Evolutionary conservation across 2,797 vertebrate genomes (phyloP).

Genomic region (Gallinago stenura): DNA sequence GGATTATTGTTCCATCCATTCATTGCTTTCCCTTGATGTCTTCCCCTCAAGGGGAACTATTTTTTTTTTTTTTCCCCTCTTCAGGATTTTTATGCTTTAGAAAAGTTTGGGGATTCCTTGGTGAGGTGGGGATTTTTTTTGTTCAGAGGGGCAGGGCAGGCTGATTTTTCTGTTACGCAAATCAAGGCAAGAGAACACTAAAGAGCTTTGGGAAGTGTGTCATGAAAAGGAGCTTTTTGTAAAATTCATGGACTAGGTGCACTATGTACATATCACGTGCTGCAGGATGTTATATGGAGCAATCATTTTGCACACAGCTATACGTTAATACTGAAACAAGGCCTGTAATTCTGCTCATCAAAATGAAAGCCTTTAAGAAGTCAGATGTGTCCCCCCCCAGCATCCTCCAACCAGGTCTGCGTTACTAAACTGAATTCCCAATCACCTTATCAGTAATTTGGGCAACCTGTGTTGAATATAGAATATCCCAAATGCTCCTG

Average conservation of each 20-base stretch:
- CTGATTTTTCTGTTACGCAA: background rate
- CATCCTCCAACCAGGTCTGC: background rate
- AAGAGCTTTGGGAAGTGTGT: background rate
- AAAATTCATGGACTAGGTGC: background rate
- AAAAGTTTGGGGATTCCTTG: background rate
- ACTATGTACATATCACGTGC: background rate
- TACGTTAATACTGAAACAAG: background rate
- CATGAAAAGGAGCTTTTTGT: conserved; percentile 16
- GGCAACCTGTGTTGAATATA: background rate
- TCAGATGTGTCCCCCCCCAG: background rate
- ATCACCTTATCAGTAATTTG: background rate
- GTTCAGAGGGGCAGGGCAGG: background rate
- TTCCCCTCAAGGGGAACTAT: conserved; percentile 7
- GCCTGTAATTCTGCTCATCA: background rate
- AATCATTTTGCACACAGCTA: background rate
- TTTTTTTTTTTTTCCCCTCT: background rate
- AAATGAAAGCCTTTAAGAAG: background rate
- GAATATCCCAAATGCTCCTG: background rate
- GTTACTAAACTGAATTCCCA: background rate
- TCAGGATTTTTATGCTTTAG: background rate
- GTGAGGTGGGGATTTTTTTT: background rate
- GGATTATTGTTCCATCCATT: background rate
- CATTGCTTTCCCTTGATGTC: background rate
- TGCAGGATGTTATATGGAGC: background rate
- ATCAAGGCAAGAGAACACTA: background rate